A percentile compares a stretch with the other conserved stretches of the same genome.
phyloP scores from a whole-genome alignment of 2,888 invertebrate genomes.

The Catocala nupta region DNA sequence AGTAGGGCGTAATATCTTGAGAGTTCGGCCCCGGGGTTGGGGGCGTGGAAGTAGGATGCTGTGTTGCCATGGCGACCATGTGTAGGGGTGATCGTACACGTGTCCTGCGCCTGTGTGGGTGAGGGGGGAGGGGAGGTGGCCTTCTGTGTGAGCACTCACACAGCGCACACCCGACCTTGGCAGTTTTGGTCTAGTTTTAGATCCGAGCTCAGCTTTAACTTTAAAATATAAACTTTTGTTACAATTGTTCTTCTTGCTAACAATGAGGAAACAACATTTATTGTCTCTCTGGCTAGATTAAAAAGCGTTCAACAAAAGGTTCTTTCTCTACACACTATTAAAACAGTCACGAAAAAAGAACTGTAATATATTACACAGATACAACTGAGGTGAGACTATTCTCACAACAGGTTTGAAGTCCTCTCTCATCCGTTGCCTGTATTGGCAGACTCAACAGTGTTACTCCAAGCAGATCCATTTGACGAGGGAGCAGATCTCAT shows the following conservation, averaged over 20 bases:
- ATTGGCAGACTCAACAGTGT: no score
- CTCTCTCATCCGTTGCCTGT: no score
- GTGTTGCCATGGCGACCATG: conserved; percentile 88
- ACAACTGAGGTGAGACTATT: no score
- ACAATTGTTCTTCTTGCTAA: conserved; percentile 5
- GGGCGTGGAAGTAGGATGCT: conserved; percentile 88
- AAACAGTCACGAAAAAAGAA: conserved; percentile 44
- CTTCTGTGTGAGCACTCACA: conserved; percentile 58
- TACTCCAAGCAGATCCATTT: no score
- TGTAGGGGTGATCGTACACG: conserved; percentile 79
- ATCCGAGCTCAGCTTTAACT: conserved; percentile 35
- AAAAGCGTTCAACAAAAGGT: conserved; percentile 7
- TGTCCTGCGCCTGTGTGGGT: conserved; percentile 69
- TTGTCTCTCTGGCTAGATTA: conserved; percentile 7
- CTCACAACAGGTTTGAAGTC: no score
- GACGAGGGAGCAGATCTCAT: no score
- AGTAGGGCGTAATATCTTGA: conserved; percentile 86
- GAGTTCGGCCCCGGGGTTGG: conserved; percentile 86
- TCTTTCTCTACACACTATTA: background rate
- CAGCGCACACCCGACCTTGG: conserved; percentile 74
- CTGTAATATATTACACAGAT: no score
- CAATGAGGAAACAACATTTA: conserved; percentile 4
- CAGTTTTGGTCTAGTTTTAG: conserved; percentile 79
- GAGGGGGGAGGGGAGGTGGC: conserved; percentile 55
- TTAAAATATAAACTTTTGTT: conserved; percentile 33